Evolutionary conservation across 1,140 invertebrate species (phyloP), one percentile per base, ranked within the genome.

Genomic region (Drosophila repletoides): DNA sequence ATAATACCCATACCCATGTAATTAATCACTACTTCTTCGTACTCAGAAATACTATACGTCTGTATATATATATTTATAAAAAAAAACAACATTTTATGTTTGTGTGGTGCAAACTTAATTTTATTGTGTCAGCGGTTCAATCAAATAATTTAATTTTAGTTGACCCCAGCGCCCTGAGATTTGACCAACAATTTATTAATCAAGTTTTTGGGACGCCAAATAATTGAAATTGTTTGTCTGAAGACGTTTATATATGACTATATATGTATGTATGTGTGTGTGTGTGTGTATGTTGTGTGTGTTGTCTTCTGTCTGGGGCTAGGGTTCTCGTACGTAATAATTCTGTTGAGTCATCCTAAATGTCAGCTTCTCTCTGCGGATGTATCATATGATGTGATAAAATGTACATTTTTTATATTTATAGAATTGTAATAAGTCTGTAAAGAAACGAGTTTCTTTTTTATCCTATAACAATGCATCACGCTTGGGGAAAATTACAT

Each of bases 101-200:
- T 48, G 5, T n/a, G 24, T 53, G 24, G 31, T 61, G 46, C 12
- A 19, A 9, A 31, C 22, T 34, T 38, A 28, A 48, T 22, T 61
- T 10, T 46, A 38, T 33, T 45, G 38, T 52, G 43, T 55, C 51
- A 69, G 36, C 34, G 51, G 28, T 46, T 34, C 26, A 70, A 52
- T 38, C 21, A 40, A 43, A 58, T 65, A 65, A 64, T 49, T 64
- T 26, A 28, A 70, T 52, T 46, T 51, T 51, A 3, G 15, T 66
- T 66, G 55, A 51, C 24, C 41, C 38, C 12, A 9, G 36, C 14
- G 19, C 10, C 10, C 5, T 10, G 5, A 40, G 29, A 34, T 45
- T 31, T 58, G 40, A 36, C 31, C 22, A 36, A n/a, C 55, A 45
- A 10, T 31, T 31, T 14, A 29, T 5, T 55, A 31, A 38, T 28